Evolutionary conservation across 2,888 invertebrate species (phyloP).

Genomic region (Sepiola atlantica): DNA sequence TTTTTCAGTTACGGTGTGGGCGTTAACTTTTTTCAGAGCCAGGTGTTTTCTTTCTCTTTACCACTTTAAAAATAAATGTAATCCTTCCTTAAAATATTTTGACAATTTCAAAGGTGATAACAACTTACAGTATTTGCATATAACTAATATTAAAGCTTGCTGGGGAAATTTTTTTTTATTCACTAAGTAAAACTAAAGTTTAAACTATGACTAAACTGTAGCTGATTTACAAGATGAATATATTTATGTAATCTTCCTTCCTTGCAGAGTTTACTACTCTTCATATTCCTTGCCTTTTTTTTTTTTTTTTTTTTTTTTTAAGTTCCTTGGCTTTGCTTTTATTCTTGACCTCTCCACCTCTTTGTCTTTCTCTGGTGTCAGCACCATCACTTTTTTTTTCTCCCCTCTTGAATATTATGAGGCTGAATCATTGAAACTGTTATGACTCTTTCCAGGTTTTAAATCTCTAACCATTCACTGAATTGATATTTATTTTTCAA

Average conservation of each 20-base stretch:
- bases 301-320: neutral
- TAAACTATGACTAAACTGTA: conserved; percentile 13
- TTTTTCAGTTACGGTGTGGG: neutral
- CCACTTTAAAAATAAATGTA: neutral
- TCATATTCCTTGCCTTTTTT: neutral
- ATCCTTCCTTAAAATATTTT: conserved; percentile 14
- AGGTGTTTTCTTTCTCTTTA: neutral
- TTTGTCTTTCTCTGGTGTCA: conserved; percentile 4
- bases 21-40: neutral
- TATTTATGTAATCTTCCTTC: neutral
- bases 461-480: conserved; percentile 32
- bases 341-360: conserved; percentile 32
- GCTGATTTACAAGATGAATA: conserved; percentile 5
- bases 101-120: neutral
- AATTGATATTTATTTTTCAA: conserved; percentile 8
- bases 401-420: neutral
- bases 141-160: neutral
- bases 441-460: conserved; percentile 32
- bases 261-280: neutral
- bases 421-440: conserved; percentile 32
- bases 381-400: neutral
- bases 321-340: conserved; percentile 23
- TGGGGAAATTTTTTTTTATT: neutral
- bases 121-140: conserved; percentile 15
- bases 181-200: neutral